A percentile compares a stretch with the other conserved stretches of the same genome.
Evolutionary conservation across 2,113 vertebrate genomes (phyloP).

Genomic region (Eretmodus cyanostictus): DNA sequence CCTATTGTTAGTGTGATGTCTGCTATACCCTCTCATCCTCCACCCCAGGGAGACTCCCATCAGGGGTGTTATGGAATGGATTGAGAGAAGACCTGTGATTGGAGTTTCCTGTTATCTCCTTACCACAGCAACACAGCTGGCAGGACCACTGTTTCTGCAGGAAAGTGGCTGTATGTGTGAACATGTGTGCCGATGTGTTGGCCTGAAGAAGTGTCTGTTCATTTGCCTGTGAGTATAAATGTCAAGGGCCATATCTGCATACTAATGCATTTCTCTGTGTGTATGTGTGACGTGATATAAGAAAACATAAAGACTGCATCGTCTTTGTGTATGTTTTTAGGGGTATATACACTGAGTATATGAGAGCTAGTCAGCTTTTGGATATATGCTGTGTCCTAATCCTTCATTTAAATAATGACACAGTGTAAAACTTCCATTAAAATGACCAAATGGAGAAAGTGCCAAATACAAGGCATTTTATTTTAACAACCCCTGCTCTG

Average conservation of each 20-base stretch:
- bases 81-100: conserved; percentile 23
- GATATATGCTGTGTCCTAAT: not conserved
- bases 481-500: not conserved
- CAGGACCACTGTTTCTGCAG: conserved; percentile 7
- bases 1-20: conserved; percentile 26
- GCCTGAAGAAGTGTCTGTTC: not conserved
- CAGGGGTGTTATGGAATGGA: conserved; percentile 14
- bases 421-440: not conserved
- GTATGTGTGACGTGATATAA: not conserved
- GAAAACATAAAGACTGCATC: not conserved
- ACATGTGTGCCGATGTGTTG: not conserved
- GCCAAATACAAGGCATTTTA: not conserved
- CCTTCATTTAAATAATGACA: not conserved
- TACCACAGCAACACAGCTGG: conserved; percentile 32
- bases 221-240: not conserved
- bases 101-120: conserved; percentile 50
- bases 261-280: not conserved
- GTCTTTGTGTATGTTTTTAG: not conserved
- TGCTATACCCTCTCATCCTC: conserved; percentile 34
- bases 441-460: not conserved
- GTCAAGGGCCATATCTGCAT: conserved; percentile 5
- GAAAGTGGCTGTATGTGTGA: not conserved
- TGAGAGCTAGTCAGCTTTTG: not conserved
- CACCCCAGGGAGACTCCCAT: not conserved
- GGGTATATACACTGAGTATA: not conserved